Conservation (phyloP, 2,113 vertebrate genomes). For the Dromaius novaehollandiae region DNA sequence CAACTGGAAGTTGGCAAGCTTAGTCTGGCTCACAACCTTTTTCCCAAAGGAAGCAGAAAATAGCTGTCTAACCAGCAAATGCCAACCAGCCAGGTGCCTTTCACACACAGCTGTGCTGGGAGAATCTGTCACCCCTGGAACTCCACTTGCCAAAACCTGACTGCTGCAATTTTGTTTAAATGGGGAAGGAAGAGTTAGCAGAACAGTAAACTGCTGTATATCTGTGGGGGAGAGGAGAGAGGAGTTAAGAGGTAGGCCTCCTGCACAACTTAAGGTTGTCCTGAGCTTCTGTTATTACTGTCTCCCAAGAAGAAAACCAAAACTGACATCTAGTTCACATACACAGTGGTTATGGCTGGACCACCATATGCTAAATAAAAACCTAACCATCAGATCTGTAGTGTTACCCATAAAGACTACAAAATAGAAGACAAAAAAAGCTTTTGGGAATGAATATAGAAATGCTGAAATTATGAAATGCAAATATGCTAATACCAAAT, state of each 20-base stretch:
- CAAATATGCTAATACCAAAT: neutral
- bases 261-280: neutral
- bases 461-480: neutral
- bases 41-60: neutral
- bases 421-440: neutral
- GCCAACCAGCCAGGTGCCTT: neutral
- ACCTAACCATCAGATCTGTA: neutral
- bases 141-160: neutral
- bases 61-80: neutral
- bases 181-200: neutral
- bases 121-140: neutral
- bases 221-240: neutral
- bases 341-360: neutral
- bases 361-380: neutral
- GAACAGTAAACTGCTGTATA: neutral
- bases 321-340: neutral
- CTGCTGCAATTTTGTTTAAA: neutral
- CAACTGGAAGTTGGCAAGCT: conserved; percentile 21
- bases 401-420: neutral
- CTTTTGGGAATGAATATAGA: neutral
- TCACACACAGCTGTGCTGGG: neutral
- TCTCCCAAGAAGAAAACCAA: neutral
- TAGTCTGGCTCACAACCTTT: conserved; percentile 1
- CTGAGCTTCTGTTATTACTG: neutral
- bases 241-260: neutral